A percentile compares a stretch with the other conserved stretches of the same genome.
Evolutionary conservation across 2,888 invertebrate genomes (phyloP).

Genomic region (Mimumesa dahlbomi): DNA sequence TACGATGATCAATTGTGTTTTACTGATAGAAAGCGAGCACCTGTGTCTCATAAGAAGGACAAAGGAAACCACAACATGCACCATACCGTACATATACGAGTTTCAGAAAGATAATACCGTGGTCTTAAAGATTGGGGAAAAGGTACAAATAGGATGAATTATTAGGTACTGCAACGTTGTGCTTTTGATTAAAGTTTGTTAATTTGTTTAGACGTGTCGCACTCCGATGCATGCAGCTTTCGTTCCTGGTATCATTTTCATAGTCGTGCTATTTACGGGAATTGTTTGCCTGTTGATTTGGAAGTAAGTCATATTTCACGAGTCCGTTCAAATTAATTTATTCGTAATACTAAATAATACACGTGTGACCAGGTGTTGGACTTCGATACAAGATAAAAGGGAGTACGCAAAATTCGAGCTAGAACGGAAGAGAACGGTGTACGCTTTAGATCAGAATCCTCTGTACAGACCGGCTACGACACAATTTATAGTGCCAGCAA

Average conservation of each 20-base stretch:
- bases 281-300: constrained; percentile 65
- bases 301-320: constrained; percentile 64
- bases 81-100: constrained; percentile 65
- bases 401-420: constrained; percentile 67
- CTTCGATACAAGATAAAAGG: constrained; percentile 59
- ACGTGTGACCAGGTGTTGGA: constrained; percentile 57
- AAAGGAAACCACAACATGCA: constrained; percentile 51
- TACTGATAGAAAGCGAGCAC: constrained; percentile 54
- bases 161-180: not conserved
- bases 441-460: constrained; percentile 81
- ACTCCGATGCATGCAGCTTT: constrained; percentile 63
- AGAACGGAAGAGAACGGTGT: constrained; percentile 63
- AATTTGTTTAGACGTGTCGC: constrained; percentile 58
- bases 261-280: constrained; percentile 60
- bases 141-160: constrained; percentile 61
- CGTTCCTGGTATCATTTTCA: constrained; percentile 57
- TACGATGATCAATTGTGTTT: not conserved
- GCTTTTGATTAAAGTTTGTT: not conserved
- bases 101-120: constrained; percentile 65
- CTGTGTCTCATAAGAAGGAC: constrained; percentile 63
- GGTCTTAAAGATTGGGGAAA: constrained; percentile 60
- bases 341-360: not conserved
- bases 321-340: not conserved
- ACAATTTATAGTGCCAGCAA: constrained; percentile 82
- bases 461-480: constrained; percentile 84